Conservation (phyloP, 2,888 invertebrate genomes). For the Netelia fuscicornis region DNA sequence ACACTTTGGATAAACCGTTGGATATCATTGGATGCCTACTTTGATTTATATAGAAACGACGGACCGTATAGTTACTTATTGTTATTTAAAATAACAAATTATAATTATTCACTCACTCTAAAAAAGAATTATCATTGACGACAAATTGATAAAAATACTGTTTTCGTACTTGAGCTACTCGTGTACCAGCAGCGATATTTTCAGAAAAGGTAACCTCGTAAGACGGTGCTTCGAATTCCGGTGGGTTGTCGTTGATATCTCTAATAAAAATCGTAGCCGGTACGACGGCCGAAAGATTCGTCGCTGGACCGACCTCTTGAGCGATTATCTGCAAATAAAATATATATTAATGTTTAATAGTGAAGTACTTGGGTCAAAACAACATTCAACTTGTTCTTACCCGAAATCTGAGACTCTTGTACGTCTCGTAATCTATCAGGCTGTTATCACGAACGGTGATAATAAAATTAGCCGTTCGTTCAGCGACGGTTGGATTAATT, state of each 20-base stretch:
- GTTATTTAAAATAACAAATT: no score
- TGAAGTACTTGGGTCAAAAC: neutral
- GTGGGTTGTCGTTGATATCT: conserved; percentile 95
- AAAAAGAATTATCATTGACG: no score
- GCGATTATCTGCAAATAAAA: conserved; percentile 89
- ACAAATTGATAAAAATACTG: conserved; percentile 21
- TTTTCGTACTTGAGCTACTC: conserved; percentile 87
- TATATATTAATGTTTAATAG: neutral
- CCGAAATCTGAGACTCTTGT: conserved; percentile 91
- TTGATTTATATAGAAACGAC: no score
- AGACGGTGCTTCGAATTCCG: conserved; percentile 90
- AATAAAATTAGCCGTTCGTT: conserved; percentile 91
- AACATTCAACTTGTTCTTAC: conserved; percentile 82
- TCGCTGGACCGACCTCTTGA: conserved; percentile 91
- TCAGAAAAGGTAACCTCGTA: conserved; percentile 93
- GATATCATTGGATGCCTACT: no score
- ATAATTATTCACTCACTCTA: no score
- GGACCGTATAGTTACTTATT: no score
- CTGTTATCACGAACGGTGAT: conserved; percentile 93
- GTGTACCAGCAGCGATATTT: conserved; percentile 91
- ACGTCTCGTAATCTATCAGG: conserved; percentile 93
- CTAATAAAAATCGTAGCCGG: conserved; percentile 92
- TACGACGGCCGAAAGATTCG: conserved; percentile 90
- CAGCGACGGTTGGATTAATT: conserved; percentile 93
- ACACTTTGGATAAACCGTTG: no score